Evolutionary conservation across 2,113 vertebrate genomes (phyloP).

Genomic region (Loxodonta africana): DNA sequence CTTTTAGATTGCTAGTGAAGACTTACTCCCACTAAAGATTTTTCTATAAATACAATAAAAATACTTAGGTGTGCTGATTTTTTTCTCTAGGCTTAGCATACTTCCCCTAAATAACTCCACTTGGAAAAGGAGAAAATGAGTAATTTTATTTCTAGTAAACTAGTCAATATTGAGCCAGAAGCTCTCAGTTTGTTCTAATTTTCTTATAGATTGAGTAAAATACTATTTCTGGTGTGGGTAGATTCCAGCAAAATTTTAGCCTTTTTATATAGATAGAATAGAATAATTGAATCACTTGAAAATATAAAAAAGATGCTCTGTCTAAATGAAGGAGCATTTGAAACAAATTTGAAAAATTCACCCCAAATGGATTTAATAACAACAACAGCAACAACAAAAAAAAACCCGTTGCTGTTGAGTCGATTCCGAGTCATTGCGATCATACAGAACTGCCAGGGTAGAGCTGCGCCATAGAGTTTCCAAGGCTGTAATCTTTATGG

Average conservation of each 20-base stretch:
- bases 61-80: neutral
- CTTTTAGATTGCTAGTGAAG: neutral
- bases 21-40: neutral
- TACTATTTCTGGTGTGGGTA: neutral
- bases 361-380: neutral
- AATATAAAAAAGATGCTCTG: neutral
- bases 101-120: constrained; percentile 7
- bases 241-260: neutral
- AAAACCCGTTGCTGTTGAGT: neutral
- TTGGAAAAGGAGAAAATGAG: neutral
- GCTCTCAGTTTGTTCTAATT: constrained; percentile 22
- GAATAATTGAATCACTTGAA: constrained; percentile 52
- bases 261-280: too few species aligned
- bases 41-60: constrained; percentile 55
- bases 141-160: constrained; percentile 20
- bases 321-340: constrained; percentile 23
- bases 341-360: constrained; percentile 42
- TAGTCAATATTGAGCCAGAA: constrained; percentile 23
- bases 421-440: neutral
- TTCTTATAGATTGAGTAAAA: constrained; percentile 40
- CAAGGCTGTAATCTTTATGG: too few species aligned
- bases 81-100: constrained; percentile 34
- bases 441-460: too few species aligned
- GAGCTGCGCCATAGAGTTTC: too few species aligned
- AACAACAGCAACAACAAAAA: neutral